phyloP scores from a whole-genome alignment of 2,888 invertebrate species.

The Ceraclea dissimilis region DNA sequence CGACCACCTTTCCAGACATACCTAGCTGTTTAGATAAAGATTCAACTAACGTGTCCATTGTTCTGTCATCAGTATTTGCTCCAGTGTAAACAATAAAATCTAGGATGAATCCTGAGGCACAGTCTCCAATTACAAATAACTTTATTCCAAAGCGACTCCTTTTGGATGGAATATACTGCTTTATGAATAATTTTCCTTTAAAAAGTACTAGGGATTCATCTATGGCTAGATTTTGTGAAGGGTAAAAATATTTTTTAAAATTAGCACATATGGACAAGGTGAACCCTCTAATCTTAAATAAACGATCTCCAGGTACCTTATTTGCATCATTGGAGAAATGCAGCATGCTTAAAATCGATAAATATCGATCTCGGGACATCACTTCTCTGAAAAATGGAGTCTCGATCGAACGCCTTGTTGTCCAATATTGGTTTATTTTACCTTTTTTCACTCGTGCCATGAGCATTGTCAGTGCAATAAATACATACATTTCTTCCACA shows the following conservation, averaged over 20 bases:
- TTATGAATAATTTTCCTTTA: slow-evolving; percentile 4
- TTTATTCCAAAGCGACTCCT: slow-evolving; percentile 4
- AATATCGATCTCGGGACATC: background rate
- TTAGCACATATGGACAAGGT: background rate
- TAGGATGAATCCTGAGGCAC: background rate
- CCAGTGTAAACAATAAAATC: slow-evolving; percentile 9
- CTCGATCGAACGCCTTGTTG: background rate
- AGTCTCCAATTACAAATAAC: slow-evolving; percentile 9
- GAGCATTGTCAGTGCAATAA: background rate
- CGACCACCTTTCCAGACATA: slow-evolving; percentile 6
- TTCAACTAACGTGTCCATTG: background rate
- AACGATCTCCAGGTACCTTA: background rate
- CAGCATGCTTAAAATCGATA: background rate
- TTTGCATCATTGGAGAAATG: slow-evolving; percentile 3
- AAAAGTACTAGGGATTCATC: slow-evolving; percentile 1
- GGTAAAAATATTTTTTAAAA: background rate
- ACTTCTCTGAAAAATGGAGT: background rate
- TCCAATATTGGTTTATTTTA: background rate
- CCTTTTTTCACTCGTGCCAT: background rate
- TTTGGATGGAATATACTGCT: slow-evolving; percentile 7
- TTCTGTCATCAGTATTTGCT: background rate
- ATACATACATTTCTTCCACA: background rate
- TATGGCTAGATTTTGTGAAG: background rate
- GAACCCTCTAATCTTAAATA: background rate
- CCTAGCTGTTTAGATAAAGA: background rate